Percentiles rank a stretch among this genome's conserved stretches.
Evolutionary conservation across 2,797 vertebrate genomes (phyloP).

Genomic region (Onychomys leucogaster): DNA sequence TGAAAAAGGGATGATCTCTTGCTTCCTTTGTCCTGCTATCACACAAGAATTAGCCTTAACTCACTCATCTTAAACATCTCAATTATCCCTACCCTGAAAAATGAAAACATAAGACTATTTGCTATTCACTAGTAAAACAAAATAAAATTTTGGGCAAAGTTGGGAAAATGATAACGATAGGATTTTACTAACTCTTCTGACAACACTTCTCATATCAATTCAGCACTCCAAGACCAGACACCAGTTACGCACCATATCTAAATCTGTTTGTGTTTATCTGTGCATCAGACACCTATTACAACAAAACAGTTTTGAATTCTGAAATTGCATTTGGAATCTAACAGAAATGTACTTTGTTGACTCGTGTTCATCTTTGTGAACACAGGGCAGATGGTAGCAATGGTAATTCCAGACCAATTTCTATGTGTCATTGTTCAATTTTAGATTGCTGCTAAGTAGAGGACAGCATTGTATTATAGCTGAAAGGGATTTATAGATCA

Average conservation of each 20-base stretch:
- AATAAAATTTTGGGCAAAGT: conserved; percentile 52
- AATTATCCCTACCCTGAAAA: conserved; percentile 54
- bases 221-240: conserved; percentile 20
- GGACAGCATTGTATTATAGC: conserved; percentile 59
- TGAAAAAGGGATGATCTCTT: conserved; percentile 59
- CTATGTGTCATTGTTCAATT: conserved; percentile 68
- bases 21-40: conserved; percentile 54
- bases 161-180: conserved; percentile 46
- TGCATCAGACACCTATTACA: conserved; percentile 57
- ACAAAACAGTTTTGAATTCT: conserved; percentile 57
- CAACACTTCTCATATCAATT: conserved; percentile 50
- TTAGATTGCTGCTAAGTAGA: conserved; percentile 58
- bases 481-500: conserved; percentile 54
- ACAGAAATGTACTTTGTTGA: conserved; percentile 50
- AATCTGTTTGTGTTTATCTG: conserved; percentile 43
- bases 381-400: conserved; percentile 42
- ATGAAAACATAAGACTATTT: conserved; percentile 46
- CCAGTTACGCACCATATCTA: conserved; percentile 43
- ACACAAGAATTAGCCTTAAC: conserved; percentile 69
- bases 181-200: conserved; percentile 50
- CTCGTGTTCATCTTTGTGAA: conserved; percentile 46
- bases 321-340: conserved; percentile 50
- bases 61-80: conserved; percentile 67
- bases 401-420: conserved; percentile 59
- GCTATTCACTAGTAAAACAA: conserved; percentile 56